Evolutionary conservation across 2,797 vertebrate genomes (phyloP).

Genomic region (Sebastolobus alascanus): DNA sequence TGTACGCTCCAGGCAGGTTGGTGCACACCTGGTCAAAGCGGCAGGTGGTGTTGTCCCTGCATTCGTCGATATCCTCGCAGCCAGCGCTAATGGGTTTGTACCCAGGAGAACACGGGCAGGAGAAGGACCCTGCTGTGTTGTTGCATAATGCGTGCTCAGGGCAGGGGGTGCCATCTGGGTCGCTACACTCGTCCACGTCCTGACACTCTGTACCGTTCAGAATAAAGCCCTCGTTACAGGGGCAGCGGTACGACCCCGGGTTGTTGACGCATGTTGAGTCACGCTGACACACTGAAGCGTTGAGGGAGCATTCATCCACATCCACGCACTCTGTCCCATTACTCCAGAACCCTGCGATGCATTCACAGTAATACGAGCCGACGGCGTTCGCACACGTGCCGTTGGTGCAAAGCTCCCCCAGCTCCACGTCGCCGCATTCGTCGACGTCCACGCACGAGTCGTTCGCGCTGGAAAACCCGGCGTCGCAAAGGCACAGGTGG

Average conservation of each 20-base stretch:
- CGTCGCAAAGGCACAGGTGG: constrained; percentile 81
- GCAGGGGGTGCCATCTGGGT: constrained; percentile 61
- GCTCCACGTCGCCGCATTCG: constrained; percentile 75
- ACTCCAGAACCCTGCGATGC: constrained; percentile 81
- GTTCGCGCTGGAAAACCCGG: constrained; percentile 75
- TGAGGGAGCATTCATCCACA: constrained; percentile 84
- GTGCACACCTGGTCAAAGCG: constrained; percentile 84
- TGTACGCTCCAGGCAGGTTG: constrained; percentile 81
- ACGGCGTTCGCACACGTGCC: constrained; percentile 83
- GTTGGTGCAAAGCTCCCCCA: constrained; percentile 73
- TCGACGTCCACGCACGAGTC: constrained; percentile 82
- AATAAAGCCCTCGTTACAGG: constrained; percentile 82
- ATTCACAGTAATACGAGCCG: constrained; percentile 87
- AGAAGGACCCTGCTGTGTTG: constrained; percentile 82
- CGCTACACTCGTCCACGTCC: constrained; percentile 78
- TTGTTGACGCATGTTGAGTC: constrained; percentile 83
- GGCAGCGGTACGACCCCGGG: constrained; percentile 82
- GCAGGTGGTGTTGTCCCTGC: constrained; percentile 75
- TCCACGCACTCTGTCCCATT: constrained; percentile 83
- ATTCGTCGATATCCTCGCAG: constrained; percentile 86
- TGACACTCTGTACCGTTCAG: constrained; percentile 71
- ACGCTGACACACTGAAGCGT: constrained; percentile 75
- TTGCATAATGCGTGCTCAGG: constrained; percentile 80
- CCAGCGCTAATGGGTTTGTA: constrained; percentile 54
- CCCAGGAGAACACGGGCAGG: constrained; percentile 80